Conservation (phyloP, 2,888 invertebrate genomes). For the Loripinus fragilis region DNA sequence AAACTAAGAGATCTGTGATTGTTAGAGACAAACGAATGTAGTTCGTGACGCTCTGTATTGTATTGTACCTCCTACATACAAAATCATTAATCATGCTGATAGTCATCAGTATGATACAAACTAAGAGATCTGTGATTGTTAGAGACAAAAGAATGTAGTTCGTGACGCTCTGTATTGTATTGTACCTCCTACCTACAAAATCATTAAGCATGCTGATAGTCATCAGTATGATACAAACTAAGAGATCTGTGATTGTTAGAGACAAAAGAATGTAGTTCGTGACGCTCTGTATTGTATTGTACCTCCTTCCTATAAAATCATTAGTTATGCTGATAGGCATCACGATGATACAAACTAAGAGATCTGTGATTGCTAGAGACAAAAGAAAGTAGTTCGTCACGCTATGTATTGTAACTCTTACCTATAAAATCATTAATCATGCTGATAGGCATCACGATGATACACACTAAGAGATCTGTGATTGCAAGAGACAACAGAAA, state of each 20-base stretch:
- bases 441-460: constrained; percentile 99
- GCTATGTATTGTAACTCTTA: no score
- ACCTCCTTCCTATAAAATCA: constrained; percentile 95
- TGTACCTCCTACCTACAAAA: constrained; percentile 94
- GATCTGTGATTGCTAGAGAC: constrained; percentile 96
- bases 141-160: constrained; percentile 97
- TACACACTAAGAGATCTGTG: constrained; percentile 95
- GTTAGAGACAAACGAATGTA: constrained; percentile 97
- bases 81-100: constrained; percentile 96
- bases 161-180: no score
- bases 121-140: constrained; percentile 96
- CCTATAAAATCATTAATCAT: no score
- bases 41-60: constrained; percentile 97
- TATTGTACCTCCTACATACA: constrained; percentile 93
- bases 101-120: constrained; percentile 98
- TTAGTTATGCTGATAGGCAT: constrained; percentile 98
- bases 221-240: constrained; percentile 98
- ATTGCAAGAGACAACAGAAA: no score
- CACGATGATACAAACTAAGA: constrained; percentile 95
- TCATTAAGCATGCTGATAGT: constrained; percentile 97
- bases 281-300: no score
- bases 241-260: constrained; percentile 95
- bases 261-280: constrained; percentile 98
- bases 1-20: constrained; percentile 96
- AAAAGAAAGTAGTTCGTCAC: constrained; percentile 97